Base-by-base conservation (phyloP, 64 coral and sea anemone genomes). In the Stichodactyla mertensii region DNA sequence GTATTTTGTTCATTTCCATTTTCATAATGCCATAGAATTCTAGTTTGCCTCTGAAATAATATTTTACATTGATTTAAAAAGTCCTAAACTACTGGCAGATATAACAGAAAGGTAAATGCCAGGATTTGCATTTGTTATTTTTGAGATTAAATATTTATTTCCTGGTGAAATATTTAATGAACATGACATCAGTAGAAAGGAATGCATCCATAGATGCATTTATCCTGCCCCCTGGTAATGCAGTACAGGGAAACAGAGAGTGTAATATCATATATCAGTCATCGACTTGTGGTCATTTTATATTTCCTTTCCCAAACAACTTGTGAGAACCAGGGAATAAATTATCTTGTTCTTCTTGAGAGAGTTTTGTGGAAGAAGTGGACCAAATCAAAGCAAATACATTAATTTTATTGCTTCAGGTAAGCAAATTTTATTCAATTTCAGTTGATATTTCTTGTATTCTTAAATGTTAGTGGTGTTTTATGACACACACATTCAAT, bases 131-230 rank as follows among this genome's bases (percentile, higher is more conserved):
- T 74, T 28, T 10, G 27, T 4, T 74, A 74, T 74, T 74, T 74
- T 74, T 31, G 11, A 74, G 24, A 74, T 74, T 74, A 31, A 74
- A 74, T 74, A 74, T 66, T 66, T 66, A 66, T 74, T 74, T 74
- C 69, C 69, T 74, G 24, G 12, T 74, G 20, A 74, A 74, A 31
- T 74, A 74, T 11, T 74, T 74, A 11, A 74, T 74, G 69, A 26
- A 6, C 24, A 74, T 74, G 69, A 74, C 69, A 74, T 74, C 69
- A 74, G 10, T 23, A 74, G 22, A 27, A 11, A 74, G 69, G 69
- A 74, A 74, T 74, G n/a, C 36, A 45, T 45, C 36, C 3, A 45
- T 74, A 13, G 27, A 31, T 22, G 27, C 12, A 10, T 74, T 74
- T 31, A n/a, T 23, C 69, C 22, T 31, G 22, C 24, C n/a, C 69